Conservation (phyloP, 1,140 invertebrate genomes). For the Drosophila biarmipes region DNA sequence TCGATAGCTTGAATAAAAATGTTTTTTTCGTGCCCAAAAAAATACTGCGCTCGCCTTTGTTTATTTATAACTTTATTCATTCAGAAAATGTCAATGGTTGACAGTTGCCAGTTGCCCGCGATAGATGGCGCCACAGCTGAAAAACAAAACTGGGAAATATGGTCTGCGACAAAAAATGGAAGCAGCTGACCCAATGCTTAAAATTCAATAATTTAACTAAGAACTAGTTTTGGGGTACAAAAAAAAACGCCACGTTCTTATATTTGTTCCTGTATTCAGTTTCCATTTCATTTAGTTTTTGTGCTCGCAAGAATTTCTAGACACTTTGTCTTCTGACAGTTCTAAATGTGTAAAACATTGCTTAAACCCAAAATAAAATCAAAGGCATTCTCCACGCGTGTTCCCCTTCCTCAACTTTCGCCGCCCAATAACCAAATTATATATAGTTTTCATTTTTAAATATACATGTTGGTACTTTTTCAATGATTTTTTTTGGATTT, state of each 20-base stretch:
- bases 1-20: slow-evolving; percentile 36
- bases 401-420: slow-evolving; percentile 21
- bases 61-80: slow-evolving; percentile 42
- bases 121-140: slow-evolving; percentile 18
- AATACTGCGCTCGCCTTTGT: background rate
- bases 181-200: slow-evolving; percentile 15
- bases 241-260: background rate
- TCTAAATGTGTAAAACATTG: slow-evolving; percentile 70
- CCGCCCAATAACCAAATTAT: slow-evolving; percentile 26
- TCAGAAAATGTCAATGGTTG: slow-evolving; percentile 40
- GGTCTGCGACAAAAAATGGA: background rate
- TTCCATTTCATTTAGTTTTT: slow-evolving; percentile 42
- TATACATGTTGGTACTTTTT: slow-evolving; percentile 19
- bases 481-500: background rate
- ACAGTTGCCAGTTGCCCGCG: background rate
- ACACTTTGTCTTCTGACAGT: slow-evolving; percentile 70
- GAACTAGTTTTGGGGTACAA: slow-evolving; percentile 1
- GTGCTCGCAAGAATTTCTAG: slow-evolving; percentile 26
- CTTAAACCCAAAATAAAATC: slow-evolving; percentile 28
- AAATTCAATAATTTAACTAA: slow-evolving; percentile 30
- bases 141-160: slow-evolving; percentile 12
- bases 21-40: slow-evolving; percentile 19
- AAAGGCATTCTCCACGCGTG: slow-evolving; percentile 42
- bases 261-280: slow-evolving; percentile 11
- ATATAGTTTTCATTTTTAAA: slow-evolving; percentile 44